Evolutionary conservation across 2,888 invertebrate species (phyloP).

Genomic region (Metacarcinus magister): DNA sequence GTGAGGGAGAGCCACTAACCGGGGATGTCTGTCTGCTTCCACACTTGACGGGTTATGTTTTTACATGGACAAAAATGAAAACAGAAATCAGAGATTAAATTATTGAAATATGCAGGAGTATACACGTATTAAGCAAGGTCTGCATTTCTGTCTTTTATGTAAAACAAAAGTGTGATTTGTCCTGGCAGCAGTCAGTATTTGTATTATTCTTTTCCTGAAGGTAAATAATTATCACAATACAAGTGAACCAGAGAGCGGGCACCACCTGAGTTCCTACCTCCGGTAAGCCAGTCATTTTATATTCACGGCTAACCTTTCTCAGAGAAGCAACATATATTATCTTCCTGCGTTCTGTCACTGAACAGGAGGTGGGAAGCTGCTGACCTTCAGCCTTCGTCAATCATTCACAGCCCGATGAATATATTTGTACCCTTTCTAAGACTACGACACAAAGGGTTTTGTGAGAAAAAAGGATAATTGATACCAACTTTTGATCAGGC

Average conservation of each 20-base stretch:
- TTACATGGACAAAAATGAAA: no score
- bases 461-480: background rate
- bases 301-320: conserved; percentile 1
- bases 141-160: no score
- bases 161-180: background rate
- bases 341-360: background rate
- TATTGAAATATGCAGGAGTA: background rate
- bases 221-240: background rate
- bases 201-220: background rate
- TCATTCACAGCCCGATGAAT: background rate
- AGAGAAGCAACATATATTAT: background rate
- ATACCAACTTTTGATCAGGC: background rate
- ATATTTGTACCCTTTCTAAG: background rate
- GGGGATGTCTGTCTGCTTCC: no score
- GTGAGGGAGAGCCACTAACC: background rate
- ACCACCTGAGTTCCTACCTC: background rate
- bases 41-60: no score
- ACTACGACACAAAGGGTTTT: background rate
- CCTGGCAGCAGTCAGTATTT: background rate
- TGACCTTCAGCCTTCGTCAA: background rate
- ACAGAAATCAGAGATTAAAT: background rate
- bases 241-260: background rate
- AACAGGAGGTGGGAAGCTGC: background rate
- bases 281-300: background rate
- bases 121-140: no score